phyloP scores from a whole-genome alignment of 2,888 invertebrate species.

The Xanthia icteritia region DNA sequence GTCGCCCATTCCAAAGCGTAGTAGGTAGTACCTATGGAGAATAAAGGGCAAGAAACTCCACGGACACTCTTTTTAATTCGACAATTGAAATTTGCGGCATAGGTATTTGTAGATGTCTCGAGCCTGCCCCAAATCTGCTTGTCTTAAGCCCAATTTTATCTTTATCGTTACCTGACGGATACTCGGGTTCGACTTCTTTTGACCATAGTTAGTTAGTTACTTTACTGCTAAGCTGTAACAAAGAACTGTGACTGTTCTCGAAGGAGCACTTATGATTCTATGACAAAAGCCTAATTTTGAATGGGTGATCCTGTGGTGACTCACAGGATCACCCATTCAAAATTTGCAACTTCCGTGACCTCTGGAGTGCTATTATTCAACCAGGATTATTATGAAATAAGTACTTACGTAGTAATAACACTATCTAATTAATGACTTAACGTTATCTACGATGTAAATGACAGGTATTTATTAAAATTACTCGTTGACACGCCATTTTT shows the following conservation, averaged over 20 bases:
- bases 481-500: slow-evolving; percentile 26
- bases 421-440: slow-evolving; percentile 26
- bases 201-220: neutral
- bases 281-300: neutral
- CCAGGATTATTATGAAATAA: slow-evolving; percentile 7
- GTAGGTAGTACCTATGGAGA: too few species aligned
- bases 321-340: neutral
- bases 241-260: neutral
- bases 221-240: neutral
- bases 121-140: neutral
- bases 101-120: neutral
- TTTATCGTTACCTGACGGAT: neutral
- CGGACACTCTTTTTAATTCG: too few species aligned
- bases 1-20: too few species aligned
- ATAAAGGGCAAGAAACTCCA: too few species aligned
- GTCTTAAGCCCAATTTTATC: neutral
- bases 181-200: too few species aligned
- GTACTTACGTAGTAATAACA: slow-evolving; percentile 7
- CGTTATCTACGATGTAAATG: slow-evolving; percentile 14
- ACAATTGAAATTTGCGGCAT: neutral
- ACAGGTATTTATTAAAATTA: slow-evolving; percentile 45
- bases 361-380: neutral
- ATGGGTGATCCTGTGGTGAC: too few species aligned
- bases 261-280: neutral
- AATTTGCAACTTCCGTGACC: neutral